Base-by-base conservation (phyloP, 1,140 invertebrate genomes). In the Coptotermes formosanus region DNA sequence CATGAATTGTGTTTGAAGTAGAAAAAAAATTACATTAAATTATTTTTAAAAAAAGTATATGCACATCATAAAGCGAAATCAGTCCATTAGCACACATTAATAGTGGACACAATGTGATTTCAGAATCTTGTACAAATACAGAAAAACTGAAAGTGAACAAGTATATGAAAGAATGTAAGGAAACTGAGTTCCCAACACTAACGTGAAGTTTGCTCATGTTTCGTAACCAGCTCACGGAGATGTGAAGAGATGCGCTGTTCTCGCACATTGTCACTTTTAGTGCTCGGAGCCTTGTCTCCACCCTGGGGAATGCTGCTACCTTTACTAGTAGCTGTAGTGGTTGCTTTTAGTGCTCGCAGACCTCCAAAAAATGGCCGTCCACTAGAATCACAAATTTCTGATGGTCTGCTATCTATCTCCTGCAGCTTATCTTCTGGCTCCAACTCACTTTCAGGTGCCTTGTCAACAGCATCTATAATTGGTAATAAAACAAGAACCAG, bases 291-390 rank as follows among this genome's bases (percentile, higher is more conserved):
- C 82, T 43, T 21, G 7, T 21, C 14, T 1, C 32, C 14, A 30
- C 4, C 82, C 3, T 48, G 32, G 8, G 64, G 25, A 30, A 4
- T 30, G 64, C 85, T 64, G 55, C 14, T n/a, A 55, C 85, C 82
- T 11, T n/a, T 64, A 8, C 32, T 48, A 25, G 84, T 14, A 59
- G 52, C 12, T 44, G 86, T 38, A 7, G 43, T 44, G 23, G 64
- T 23, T 14, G 23, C 82, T 75, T 89, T 87, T 6, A 90, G 87
- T 30, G 89, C 89, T 83, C 86, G 88, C 30, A 90, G 84, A 3
- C 87, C 87, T 32, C 89, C 89, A 83, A 90, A 90, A 55, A 90
- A 86, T n/a, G 89, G 89, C 85, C 88, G 86, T 19, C 89, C 89
- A 19, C 85, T 87, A 9, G 88, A 86, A 85, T 89, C 89, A 69